Percentiles rank a stretch among this genome's conserved stretches.
phyloP scores from a whole-genome alignment of 2,797 vertebrate genomes.

The Poecilia picta region DNA sequence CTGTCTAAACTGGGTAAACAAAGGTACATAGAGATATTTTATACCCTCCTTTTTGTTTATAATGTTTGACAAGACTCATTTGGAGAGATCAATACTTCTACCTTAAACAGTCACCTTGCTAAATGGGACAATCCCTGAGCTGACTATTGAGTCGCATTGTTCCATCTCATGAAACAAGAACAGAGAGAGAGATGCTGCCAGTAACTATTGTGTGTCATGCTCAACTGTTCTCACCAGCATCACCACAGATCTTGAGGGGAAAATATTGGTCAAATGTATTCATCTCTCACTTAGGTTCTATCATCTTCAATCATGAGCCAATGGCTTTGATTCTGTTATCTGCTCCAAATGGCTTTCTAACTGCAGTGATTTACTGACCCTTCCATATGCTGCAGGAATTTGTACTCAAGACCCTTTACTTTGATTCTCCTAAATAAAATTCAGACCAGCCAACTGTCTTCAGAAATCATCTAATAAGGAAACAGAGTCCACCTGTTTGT shows the following conservation, averaged over 20 bases:
- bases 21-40: not conserved
- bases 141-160: slow-evolving; percentile 46
- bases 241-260: not conserved
- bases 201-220: slow-evolving; percentile 2
- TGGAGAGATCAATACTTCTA: slow-evolving; percentile 36
- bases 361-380: not conserved
- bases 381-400: not conserved
- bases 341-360: not conserved
- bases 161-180: slow-evolving; percentile 27
- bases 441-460: not conserved
- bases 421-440: not conserved
- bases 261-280: slow-evolving; percentile 5
- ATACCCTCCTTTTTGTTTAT: slow-evolving; percentile 21
- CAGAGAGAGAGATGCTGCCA: slow-evolving; percentile 2
- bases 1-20: slow-evolving; percentile 9
- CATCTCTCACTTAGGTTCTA: not conserved
- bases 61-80: slow-evolving; percentile 41
- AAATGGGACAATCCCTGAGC: slow-evolving; percentile 35
- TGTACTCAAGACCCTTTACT: not conserved
- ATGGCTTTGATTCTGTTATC: slow-evolving; percentile 2
- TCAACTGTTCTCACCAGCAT: not conserved
- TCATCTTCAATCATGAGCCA: slow-evolving; percentile 10
- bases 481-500: not conserved
- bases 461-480: not conserved
- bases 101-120: slow-evolving; percentile 49